Percentiles rank a stretch among this genome's conserved stretches.
Evolutionary conservation across 2,113 vertebrate species (phyloP).

Genomic region (Hypomesus transpacificus): DNA sequence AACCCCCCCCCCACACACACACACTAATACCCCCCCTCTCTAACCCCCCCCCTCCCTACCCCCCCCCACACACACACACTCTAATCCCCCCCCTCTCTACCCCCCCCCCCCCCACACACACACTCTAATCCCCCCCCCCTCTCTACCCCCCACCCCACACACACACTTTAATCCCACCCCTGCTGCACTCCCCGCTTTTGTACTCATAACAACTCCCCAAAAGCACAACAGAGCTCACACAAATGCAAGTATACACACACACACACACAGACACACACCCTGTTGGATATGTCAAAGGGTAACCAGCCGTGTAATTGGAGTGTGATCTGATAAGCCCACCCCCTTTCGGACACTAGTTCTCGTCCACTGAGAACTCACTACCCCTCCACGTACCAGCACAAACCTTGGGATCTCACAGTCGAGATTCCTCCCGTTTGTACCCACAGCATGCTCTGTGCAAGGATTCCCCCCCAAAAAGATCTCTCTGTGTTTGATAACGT

Average conservation of each 20-base stretch:
- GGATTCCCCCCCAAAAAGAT: no score
- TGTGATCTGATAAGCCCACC: constrained; percentile 2
- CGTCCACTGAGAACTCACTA: background rate
- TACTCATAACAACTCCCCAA: no score
- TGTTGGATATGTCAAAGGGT: constrained; percentile 25
- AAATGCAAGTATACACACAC: background rate
- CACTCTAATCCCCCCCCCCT: background rate
- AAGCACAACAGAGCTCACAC: no score
- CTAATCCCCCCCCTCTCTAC: background rate
- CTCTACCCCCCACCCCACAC: no score
- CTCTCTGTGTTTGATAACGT: no score
- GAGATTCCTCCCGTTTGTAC: no score
- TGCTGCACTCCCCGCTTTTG: no score
- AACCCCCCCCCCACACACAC: background rate
- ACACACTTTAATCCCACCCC: no score
- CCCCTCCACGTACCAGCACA: background rate
- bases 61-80: background rate
- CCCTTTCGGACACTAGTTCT: background rate
- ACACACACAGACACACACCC: constrained; percentile 20
- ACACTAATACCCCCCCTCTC: background rate
- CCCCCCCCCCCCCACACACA: background rate
- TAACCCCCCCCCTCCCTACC: background rate
- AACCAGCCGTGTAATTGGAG: constrained; percentile 37
- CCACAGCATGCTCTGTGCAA: no score
- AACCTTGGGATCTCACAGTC: no score